A percentile compares a stretch with the other conserved stretches of the same genome.
These are phyloP conservation scores for Cynoglossus semilaevis DNA, from an alignment of 2,113 vertebrate species.

Conservation along the genomic window DNA sequence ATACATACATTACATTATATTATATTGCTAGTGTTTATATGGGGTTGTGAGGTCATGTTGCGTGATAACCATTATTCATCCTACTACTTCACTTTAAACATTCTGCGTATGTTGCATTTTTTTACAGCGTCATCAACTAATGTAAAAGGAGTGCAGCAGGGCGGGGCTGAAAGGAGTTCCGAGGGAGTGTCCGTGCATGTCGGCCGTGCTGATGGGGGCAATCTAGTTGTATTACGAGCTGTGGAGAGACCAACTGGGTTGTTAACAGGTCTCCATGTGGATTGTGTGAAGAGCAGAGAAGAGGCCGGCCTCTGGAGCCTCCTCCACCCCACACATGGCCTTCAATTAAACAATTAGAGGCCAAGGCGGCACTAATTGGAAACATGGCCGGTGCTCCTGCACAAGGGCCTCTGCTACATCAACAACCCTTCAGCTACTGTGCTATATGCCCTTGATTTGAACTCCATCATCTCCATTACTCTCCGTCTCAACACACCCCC, in stretches of 20 bases:
- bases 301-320: slow-evolving; percentile 29
- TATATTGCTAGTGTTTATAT: no score
- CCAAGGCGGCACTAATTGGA: slow-evolving; percentile 40
- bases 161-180: background rate
- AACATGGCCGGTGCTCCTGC: slow-evolving; percentile 26
- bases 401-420: slow-evolving; percentile 31
- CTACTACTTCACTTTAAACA: slow-evolving; percentile 30
- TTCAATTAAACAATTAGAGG: slow-evolving; percentile 62
- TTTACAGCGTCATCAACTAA: slow-evolving; percentile 40
- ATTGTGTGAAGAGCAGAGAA: slow-evolving; percentile 31
- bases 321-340: slow-evolving; percentile 46
- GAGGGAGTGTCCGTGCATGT: background rate
- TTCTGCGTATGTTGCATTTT: slow-evolving; percentile 52
- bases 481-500: slow-evolving; percentile 28
- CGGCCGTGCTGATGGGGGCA: no score
- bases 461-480: slow-evolving; percentile 44
- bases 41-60: slow-evolving; percentile 17
- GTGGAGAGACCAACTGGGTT: slow-evolving; percentile 20
- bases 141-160: slow-evolving; percentile 36
- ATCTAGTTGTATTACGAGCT: slow-evolving; percentile 10
- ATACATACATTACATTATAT: no score
- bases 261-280: slow-evolving; percentile 31
- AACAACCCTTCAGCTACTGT: slow-evolving; percentile 31
- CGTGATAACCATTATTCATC: slow-evolving; percentile 27
- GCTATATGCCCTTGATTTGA: slow-evolving; percentile 62